These are phyloP conservation scores for Etheostoma perlongum DNA, from an alignment of 2,797 vertebrate genomes.

Conservation along the genomic window DNA sequence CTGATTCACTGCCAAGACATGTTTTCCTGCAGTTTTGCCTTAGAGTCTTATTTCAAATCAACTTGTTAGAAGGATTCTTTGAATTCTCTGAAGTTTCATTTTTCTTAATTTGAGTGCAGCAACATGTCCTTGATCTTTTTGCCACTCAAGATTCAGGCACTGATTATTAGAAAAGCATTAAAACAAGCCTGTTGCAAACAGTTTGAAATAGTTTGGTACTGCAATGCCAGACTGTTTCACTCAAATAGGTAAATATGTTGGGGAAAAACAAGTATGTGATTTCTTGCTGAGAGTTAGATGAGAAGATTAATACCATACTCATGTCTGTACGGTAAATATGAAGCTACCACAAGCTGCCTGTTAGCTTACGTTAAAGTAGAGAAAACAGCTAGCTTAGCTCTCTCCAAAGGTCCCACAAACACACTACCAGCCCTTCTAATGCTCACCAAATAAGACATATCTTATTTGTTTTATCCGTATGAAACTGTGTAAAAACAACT, in stretches of 20 bases:
- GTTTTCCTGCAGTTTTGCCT: neutral
- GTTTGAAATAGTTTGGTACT: neutral
- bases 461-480: neutral
- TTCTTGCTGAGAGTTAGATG: neutral
- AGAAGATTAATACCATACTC: neutral
- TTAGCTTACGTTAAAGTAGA: neutral
- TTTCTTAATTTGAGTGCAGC: constrained; percentile 16
- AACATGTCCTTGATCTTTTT: neutral
- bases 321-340: neutral
- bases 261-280: neutral
- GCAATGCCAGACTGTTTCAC: neutral
- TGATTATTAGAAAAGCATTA: neutral
- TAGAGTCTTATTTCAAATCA: constrained; percentile 32
- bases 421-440: neutral
- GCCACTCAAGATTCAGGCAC: neutral
- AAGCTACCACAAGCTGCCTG: neutral
- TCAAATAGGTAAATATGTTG: neutral
- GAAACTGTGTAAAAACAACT: neutral
- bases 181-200: neutral
- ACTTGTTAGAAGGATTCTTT: constrained; percentile 33
- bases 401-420: neutral
- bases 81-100: constrained; percentile 28
- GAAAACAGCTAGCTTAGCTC: no score
- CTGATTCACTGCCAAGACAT: constrained; percentile 14
- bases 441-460: neutral